A percentile compares a stretch with the other conserved stretches of the same genome.
Evolutionary conservation across 2,113 vertebrate species (phyloP).

Genomic region (Phainopepla nitens): DNA sequence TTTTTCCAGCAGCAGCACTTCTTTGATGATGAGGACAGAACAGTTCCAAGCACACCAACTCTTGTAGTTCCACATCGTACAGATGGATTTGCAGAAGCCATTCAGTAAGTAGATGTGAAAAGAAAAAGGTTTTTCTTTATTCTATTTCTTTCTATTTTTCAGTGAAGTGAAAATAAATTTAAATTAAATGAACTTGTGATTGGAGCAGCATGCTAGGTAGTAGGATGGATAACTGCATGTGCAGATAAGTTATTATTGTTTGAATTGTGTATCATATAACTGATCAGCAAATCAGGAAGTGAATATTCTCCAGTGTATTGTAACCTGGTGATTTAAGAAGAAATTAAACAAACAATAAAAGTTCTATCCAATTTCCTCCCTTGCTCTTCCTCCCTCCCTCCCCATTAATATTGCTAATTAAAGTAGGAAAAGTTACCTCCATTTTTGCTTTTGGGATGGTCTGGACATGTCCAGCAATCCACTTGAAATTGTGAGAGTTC

Average conservation of each 20-base stretch:
- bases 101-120: constrained; percentile 82
- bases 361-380: neutral
- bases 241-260: neutral
- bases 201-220: neutral
- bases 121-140: neutral
- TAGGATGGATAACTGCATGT: neutral
- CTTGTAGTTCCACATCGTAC: constrained; percentile 88
- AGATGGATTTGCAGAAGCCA: constrained; percentile 90
- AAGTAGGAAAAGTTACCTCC: neutral
- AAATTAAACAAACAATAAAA: neutral
- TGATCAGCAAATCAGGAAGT: neutral
- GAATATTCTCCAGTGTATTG: neutral
- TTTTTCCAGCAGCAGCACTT: constrained; percentile 82
- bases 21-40: constrained; percentile 94
- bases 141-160: neutral
- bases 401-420: neutral
- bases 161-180: neutral
- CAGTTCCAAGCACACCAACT: constrained; percentile 93
- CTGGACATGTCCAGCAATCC: neutral
- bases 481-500: neutral
- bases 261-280: neutral
- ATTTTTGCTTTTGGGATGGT: neutral
- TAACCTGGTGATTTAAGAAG: neutral
- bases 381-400: accelerated
- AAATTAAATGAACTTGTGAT: neutral